These are phyloP conservation scores for Denticeps clupeoides DNA, from an alignment of 2,797 vertebrate genomes.

Conservation along the genomic window DNA sequence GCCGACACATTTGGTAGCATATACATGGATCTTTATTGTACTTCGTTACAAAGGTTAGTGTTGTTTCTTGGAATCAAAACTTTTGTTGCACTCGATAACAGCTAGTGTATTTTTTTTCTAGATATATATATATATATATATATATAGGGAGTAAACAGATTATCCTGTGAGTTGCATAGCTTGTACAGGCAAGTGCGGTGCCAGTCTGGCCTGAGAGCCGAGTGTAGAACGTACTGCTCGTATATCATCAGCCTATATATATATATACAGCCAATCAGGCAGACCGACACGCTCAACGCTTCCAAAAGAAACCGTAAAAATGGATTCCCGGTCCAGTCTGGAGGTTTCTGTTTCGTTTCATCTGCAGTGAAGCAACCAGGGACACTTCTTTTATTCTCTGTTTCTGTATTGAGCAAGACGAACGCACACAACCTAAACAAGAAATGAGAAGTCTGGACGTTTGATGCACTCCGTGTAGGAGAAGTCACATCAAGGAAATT, in stretches of 20 bases:
- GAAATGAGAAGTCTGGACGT: too few relatives aligned
- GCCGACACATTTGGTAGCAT: too few relatives aligned
- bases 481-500: too few relatives aligned
- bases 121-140: constrained; percentile 21
- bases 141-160: constrained; percentile 42
- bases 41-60: constrained; percentile 41
- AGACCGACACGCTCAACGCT: not conserved
- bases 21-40: too few relatives aligned
- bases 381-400: not conserved
- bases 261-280: not conserved
- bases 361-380: not conserved
- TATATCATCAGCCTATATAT: too few relatives aligned
- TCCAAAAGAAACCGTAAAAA: too few relatives aligned
- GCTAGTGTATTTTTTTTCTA: constrained; percentile 15
- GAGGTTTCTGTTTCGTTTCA: too few relatives aligned
- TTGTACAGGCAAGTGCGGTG: constrained; percentile 43
- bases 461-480: too few relatives aligned
- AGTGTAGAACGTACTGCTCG: constrained; percentile 15
- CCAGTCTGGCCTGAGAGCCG: constrained; percentile 7
- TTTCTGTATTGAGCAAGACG: too few relatives aligned
- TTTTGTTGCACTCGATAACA: constrained; percentile 44
- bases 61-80: constrained; percentile 28
- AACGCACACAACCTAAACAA: too few relatives aligned
- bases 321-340: too few relatives aligned
- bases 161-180: constrained; percentile 64